Base-by-base conservation (phyloP, 2,888 invertebrate genomes). In the Bombylius major region DNA sequence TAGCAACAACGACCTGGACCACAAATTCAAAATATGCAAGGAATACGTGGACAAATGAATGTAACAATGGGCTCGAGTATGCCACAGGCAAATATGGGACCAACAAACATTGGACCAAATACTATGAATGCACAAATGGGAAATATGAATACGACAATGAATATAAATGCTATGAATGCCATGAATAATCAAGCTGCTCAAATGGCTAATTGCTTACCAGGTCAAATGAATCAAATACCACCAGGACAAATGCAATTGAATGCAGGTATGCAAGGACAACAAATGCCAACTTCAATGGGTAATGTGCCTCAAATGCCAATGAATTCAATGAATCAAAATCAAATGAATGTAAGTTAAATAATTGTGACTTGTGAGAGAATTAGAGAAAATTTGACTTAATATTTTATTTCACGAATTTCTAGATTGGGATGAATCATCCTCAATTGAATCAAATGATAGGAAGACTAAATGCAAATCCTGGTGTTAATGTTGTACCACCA, bases 381-480 rank as follows among this genome's bases (percentile, higher is more conserved):
- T 1, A 36, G 3, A 9, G 9, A 8, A 36, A 36, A 36, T 36
- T 36, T 36, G 9, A 8, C 7, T 8, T 36, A 6, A 36, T 8
- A 36, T 36, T 36, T 8, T 8, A 36, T 8, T 36, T 36, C n/a
- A 49, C 8, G 11, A 33, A 8, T 46, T 60, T 54, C 14, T 60
- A 72, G 71, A 67, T 73, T 64, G 66, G 70, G 45, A 70, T 72
- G 63, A 73, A 69, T 58, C 68, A 67, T 58, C 62, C 66, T 6
- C 69, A 69, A 57, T 54, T 70, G 13, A 69, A 67, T 64, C 73
- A 72, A 57, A 71, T 73, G 69, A 69, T 75, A 67, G 77, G 76
- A 4, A 75, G 77, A 0, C 75, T 79, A 55, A 71, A 70, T 51
- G 48, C 56, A 0, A 79, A 79, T 72, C 76, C 76, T 2, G 76